Conservation (phyloP, 2,797 vertebrate species). For the Salmo trutta region DNA sequence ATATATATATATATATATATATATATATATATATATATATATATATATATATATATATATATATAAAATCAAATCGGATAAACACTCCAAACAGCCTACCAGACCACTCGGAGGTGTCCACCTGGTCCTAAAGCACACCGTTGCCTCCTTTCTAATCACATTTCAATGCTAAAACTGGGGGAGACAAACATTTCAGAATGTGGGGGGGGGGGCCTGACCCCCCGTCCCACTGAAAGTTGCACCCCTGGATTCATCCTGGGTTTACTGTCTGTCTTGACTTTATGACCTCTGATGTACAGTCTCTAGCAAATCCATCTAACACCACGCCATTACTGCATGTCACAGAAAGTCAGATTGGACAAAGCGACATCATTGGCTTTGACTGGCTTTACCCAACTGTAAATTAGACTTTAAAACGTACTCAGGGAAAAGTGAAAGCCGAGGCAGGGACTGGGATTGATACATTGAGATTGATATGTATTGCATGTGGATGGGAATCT, state of each 20-base stretch:
- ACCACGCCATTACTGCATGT: background rate
- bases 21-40: too few relatives aligned
- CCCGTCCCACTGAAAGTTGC: too few relatives aligned
- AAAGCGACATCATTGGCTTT: background rate
- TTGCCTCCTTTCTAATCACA: too few relatives aligned
- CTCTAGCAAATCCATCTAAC: background rate
- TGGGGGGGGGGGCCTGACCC: too few relatives aligned
- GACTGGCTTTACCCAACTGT: background rate
- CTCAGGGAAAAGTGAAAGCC: background rate
- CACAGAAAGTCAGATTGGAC: background rate
- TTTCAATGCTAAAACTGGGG: too few relatives aligned
- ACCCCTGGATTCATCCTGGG: background rate
- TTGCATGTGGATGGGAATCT: background rate
- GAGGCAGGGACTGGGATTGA: background rate
- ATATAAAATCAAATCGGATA: too few relatives aligned
- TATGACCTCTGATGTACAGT: background rate
- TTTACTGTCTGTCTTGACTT: conserved; percentile 2
- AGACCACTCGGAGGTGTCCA: too few relatives aligned
- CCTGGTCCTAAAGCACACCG: too few relatives aligned
- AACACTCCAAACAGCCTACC: too few relatives aligned
- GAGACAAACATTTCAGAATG: too few relatives aligned
- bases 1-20: too few relatives aligned
- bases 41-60: too few relatives aligned
- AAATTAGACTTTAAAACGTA: background rate
- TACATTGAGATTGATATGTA: background rate